These are phyloP conservation scores for Temnothorax curvispinosus DNA, from an alignment of 1,140 invertebrate genomes.

Conservation along the genomic window DNA sequence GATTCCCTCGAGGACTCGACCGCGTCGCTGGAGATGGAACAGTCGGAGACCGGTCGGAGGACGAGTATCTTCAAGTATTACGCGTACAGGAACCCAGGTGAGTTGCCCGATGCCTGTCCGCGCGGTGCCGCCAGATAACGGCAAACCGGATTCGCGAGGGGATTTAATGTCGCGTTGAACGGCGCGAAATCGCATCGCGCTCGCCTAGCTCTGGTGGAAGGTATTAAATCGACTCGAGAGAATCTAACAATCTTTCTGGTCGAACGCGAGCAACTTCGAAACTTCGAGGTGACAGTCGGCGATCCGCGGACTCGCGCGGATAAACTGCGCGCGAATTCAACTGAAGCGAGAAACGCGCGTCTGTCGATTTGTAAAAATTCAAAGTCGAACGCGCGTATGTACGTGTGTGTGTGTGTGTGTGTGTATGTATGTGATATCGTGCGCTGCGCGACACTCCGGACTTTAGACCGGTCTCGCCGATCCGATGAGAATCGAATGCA, in stretches of 20 bases:
- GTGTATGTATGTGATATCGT: neutral
- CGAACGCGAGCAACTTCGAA: neutral
- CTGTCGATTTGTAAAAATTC: neutral
- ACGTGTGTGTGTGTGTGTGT: no score
- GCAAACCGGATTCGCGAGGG: neutral
- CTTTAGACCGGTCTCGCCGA: neutral
- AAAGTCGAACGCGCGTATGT: neutral
- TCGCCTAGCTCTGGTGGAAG: no score
- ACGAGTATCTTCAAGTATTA: conserved; percentile 79
- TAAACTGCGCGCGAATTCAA: neutral
- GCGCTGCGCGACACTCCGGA: neutral
- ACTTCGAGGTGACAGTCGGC: no score
- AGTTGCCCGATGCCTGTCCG: neutral
- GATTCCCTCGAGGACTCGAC: conserved; percentile 39
- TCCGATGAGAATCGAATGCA: conserved; percentile 1
- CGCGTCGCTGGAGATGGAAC: conserved; percentile 57
- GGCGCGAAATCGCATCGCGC: neutral
- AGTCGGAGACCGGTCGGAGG: conserved; percentile 65
- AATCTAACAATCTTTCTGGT: neutral
- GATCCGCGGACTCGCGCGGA: no score
- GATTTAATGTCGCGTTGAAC: neutral
- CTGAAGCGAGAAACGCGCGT: neutral
- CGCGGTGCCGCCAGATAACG: neutral
- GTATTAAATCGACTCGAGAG: neutral
- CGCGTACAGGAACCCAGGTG: conserved; percentile 73